Evolutionary conservation across 64 coral and sea anemone species (phyloP).

Genomic region (Stichodactyla mertensii): DNA sequence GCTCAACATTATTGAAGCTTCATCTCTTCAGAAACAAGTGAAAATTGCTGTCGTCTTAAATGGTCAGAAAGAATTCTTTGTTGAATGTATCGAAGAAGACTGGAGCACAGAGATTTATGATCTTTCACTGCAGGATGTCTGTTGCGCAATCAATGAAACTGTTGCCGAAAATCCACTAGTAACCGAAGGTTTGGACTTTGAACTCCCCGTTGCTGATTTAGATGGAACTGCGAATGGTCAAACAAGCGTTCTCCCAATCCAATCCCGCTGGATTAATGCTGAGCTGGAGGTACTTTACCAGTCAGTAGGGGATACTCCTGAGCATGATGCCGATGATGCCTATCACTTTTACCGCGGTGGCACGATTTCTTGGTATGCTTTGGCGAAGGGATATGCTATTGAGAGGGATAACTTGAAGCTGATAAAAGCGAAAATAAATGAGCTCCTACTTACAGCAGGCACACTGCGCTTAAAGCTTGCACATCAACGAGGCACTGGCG

Average conservation of each 20-base stretch:
- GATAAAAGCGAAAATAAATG: slow-evolving; percentile 15
- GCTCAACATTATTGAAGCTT: slow-evolving; percentile 27
- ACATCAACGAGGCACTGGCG: slow-evolving; percentile 61
- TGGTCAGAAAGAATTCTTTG: neutral
- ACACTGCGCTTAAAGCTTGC: slow-evolving; percentile 25
- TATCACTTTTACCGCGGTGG: slow-evolving; percentile 69
- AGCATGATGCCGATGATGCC: slow-evolving; percentile 37
- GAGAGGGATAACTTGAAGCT: slow-evolving; percentile 39
- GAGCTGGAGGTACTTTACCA: slow-evolving; percentile 55
- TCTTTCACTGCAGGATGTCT: slow-evolving; percentile 36
- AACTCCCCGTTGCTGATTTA: slow-evolving; percentile 24
- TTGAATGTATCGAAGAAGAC: slow-evolving; percentile 49
- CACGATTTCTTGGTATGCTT: slow-evolving; percentile 69
- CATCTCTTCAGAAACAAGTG: slow-evolving; percentile 29
- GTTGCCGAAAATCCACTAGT: neutral
- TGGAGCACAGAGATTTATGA: slow-evolving; percentile 16
- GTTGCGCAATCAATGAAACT: slow-evolving; percentile 29
- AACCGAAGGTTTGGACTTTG: slow-evolving; percentile 37
- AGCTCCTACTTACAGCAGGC: slow-evolving; percentile 22
- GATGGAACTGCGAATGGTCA: neutral
- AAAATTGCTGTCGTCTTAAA: slow-evolving; percentile 39
- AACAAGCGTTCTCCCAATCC: slow-evolving; percentile 27
- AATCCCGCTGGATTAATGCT: slow-evolving; percentile 51
- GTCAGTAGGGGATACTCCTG: slow-evolving; percentile 40
- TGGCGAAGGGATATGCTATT: slow-evolving; percentile 40